A percentile compares a stretch with the other conserved stretches of the same genome.
Conservation (phyloP, 2,797 vertebrate genomes). For the Cirrhinus molitorella region DNA sequence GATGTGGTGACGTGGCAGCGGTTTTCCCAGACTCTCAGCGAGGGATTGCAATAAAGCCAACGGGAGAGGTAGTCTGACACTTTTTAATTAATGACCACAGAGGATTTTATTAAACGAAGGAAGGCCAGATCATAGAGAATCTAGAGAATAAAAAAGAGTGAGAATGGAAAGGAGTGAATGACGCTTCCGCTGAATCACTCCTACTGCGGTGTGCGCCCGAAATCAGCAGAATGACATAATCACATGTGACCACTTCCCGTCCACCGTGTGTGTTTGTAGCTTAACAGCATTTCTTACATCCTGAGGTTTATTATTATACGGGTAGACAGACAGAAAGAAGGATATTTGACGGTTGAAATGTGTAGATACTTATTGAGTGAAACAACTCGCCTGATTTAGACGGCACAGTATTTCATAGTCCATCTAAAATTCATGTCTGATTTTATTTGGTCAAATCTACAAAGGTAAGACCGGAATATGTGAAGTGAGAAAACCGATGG, state of each 20-base stretch:
- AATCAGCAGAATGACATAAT: conserved; percentile 21
- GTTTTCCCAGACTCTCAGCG: conserved; percentile 16
- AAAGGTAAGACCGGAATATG: background rate
- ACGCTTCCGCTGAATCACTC: conserved; percentile 74
- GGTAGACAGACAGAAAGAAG: background rate
- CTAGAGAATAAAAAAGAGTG: background rate
- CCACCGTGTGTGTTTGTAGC: background rate
- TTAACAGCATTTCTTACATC: conserved; percentile 6
- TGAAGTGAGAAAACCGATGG: background rate
- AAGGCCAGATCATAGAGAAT: conserved; percentile 2
- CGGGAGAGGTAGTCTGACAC: background rate
- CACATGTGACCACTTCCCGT: conserved; percentile 6
- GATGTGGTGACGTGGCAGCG: background rate
- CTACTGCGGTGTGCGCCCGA: conserved; percentile 48
- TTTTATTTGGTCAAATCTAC: background rate
- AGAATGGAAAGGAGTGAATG: conserved; percentile 70
- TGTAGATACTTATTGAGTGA: conserved; percentile 12
- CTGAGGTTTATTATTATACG: background rate
- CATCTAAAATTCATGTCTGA: background rate
- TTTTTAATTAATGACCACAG: background rate
- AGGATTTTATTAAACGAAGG: background rate
- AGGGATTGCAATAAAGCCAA: conserved; percentile 17
- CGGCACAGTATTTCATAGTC: background rate
- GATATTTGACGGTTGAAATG: conserved; percentile 1
- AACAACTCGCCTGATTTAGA: background rate